These are phyloP conservation scores for Cossypha heuglini DNA, from an alignment of 2,797 vertebrate species.

Conservation along the genomic window DNA sequence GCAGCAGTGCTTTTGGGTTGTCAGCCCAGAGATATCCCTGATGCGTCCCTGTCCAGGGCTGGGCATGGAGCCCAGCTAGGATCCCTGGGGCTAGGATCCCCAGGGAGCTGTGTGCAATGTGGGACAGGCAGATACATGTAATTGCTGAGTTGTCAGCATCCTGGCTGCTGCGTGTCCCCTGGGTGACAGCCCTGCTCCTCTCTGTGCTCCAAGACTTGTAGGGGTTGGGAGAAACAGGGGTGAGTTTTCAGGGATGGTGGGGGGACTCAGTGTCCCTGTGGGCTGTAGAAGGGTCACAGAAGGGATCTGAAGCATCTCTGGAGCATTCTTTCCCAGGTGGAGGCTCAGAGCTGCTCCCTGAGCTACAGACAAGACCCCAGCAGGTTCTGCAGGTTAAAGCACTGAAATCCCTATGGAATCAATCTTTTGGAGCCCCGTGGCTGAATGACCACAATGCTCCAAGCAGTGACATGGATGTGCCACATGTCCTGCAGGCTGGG, in stretches of 20 bases:
- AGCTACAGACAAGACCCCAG: background rate
- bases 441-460: background rate
- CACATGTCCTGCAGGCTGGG: background rate
- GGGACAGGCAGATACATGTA: background rate
- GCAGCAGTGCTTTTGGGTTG: background rate
- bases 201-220: background rate
- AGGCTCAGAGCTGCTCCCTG: background rate
- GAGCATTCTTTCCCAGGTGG: too few species aligned
- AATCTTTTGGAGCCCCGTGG: accelerated
- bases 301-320: background rate
- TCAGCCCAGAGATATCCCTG: background rate
- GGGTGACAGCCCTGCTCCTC: background rate
- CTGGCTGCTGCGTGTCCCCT: background rate
- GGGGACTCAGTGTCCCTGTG: accelerated
- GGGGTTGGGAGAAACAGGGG: background rate
- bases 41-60: accelerated
- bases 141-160: background rate
- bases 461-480: background rate
- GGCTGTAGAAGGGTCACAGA: background rate
- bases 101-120: background rate
- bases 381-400: background rate
- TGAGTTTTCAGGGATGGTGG: background rate
- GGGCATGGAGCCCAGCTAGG: background rate
- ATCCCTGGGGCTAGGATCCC: background rate
- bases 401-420: background rate